Percentiles rank a stretch among this genome's conserved stretches.
Conservation (phyloP, 2,797 vertebrate genomes). For the Oceanodroma leucorhoa region DNA sequence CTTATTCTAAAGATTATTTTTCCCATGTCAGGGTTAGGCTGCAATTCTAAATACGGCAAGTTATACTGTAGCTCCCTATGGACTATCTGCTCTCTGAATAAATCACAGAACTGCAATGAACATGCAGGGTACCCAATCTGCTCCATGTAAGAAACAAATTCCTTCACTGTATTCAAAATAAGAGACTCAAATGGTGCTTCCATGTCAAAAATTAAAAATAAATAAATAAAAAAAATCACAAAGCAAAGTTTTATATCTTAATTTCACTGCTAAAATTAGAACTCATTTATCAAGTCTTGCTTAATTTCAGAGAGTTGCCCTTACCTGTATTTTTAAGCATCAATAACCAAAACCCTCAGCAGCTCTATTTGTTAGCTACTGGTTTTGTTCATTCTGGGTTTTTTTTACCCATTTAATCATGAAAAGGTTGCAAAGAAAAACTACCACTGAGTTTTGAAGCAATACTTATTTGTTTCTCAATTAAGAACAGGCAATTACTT, state of each 20-base stretch:
- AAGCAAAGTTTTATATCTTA: neutral
- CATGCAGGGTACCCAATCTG: neutral
- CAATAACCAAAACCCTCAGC: neutral
- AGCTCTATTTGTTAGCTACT: neutral
- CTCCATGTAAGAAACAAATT: neutral
- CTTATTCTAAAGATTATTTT: neutral
- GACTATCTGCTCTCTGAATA: neutral
- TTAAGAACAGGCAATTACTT: constrained; percentile 39
- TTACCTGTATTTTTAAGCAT: neutral
- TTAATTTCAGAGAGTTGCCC: neutral
- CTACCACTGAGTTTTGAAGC: neutral
- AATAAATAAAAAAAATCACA: neutral
- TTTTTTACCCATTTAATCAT: neutral
- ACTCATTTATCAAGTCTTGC: neutral
- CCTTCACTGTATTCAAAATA: neutral
- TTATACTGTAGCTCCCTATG: neutral
- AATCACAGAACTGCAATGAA: neutral
- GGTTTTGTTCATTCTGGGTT: neutral
- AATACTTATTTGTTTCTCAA: constrained; percentile 1
- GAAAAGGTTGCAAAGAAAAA: neutral
- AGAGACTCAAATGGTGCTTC: neutral
- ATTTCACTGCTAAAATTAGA: neutral
- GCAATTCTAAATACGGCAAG: neutral
- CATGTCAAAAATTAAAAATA: neutral
- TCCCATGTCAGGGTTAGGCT: neutral